These are phyloP conservation scores for Sarcophaga subvicina DNA, from an alignment of 2,888 invertebrate genomes.

Conservation along the genomic window DNA sequence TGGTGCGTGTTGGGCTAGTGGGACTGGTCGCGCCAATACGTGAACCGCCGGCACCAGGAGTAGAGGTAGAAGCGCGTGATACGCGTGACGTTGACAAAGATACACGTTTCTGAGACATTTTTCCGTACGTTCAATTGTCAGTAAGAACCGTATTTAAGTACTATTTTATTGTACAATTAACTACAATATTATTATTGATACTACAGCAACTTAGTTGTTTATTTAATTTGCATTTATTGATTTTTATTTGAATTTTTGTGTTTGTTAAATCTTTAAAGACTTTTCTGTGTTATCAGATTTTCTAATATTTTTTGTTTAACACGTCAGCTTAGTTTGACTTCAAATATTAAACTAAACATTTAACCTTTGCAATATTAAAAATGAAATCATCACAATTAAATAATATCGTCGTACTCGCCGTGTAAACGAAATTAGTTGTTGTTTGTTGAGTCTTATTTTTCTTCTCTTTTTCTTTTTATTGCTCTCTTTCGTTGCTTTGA, in stretches of 20 bases:
- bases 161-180: slow-evolving; percentile 21
- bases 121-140: slow-evolving; percentile 33
- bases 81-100: slow-evolving; percentile 77
- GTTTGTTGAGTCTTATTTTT: slow-evolving; percentile 40
- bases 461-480: slow-evolving; percentile 36
- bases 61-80: slow-evolving; percentile 78
- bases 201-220: slow-evolving; percentile 40
- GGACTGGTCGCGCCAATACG: slow-evolving; percentile 83
- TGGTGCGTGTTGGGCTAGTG: slow-evolving; percentile 93
- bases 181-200: slow-evolving; percentile 1
- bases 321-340: slow-evolving; percentile 76
- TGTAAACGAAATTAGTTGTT: slow-evolving; percentile 37
- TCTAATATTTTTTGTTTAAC: slow-evolving; percentile 17
- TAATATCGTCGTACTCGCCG: slow-evolving; percentile 30
- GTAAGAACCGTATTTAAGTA: slow-evolving; percentile 48
- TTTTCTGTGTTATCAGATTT: slow-evolving; percentile 37
- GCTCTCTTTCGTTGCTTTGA: slow-evolving; percentile 44
- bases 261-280: slow-evolving; percentile 41
- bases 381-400: slow-evolving; percentile 76
- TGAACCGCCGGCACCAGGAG: slow-evolving; percentile 75
- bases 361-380: slow-evolving; percentile 70
- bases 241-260: slow-evolving; percentile 24
- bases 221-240: slow-evolving; percentile 40
- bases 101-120: slow-evolving; percentile 79
- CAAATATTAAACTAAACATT: slow-evolving; percentile 76